Conservation (phyloP, 1,140 invertebrate genomes). For the Drosophila grimshawi region DNA sequence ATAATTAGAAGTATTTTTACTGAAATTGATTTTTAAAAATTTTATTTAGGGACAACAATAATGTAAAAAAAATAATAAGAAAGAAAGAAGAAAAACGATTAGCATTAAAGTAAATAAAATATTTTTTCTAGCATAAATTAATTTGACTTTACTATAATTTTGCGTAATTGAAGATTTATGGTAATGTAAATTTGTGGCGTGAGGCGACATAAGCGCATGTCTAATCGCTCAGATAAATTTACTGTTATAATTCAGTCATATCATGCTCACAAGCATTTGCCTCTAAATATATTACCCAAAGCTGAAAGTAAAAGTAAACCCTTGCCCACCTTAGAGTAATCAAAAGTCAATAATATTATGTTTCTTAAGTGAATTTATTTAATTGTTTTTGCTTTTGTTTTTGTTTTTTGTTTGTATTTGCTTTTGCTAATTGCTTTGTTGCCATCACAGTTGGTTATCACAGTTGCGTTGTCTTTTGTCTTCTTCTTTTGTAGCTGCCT, state of each 20-base stretch:
- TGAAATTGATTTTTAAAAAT: background rate
- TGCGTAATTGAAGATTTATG: too few relatives aligned
- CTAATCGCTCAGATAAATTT: too few relatives aligned
- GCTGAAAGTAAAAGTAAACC: slow-evolving; percentile 13
- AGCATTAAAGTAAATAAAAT: too few relatives aligned
- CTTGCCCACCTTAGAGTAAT: slow-evolving; percentile 8
- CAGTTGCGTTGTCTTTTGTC: slow-evolving; percentile 56
- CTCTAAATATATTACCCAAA: background rate
- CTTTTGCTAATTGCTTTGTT: slow-evolving; percentile 60
- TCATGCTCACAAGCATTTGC: too few relatives aligned
- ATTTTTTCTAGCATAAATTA: too few relatives aligned
- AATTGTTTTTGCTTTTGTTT: slow-evolving; percentile 29
- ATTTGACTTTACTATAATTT: too few relatives aligned
- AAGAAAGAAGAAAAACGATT: too few relatives aligned
- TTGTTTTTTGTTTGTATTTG: slow-evolving; percentile 11
- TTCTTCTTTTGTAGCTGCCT: slow-evolving; percentile 20
- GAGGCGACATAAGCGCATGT: too few relatives aligned
- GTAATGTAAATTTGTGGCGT: too few relatives aligned
- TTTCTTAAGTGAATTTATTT: slow-evolving; percentile 47
- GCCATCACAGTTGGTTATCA: slow-evolving; percentile 79
- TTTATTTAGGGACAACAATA: too few relatives aligned
- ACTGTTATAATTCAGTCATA: too few relatives aligned
- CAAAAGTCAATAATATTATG: slow-evolving; percentile 21
- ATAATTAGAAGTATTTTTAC: background rate
- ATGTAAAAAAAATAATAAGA: too few relatives aligned